Evolutionary conservation across 2,888 invertebrate genomes (phyloP), one percentile per base, ranked within the genome.

Genomic region (Drosophila pegasa): DNA sequence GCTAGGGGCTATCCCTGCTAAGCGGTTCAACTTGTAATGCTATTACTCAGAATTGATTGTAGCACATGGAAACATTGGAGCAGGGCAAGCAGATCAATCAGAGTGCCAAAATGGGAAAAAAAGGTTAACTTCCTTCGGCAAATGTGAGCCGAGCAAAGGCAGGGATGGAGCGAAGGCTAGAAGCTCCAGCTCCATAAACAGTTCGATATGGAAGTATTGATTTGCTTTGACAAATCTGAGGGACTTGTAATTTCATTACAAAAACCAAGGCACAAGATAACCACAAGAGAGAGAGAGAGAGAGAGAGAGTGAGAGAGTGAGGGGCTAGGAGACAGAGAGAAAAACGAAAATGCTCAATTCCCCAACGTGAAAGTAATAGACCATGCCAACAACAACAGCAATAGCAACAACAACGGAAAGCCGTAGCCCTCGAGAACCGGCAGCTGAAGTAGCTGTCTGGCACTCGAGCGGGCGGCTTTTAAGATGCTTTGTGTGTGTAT

Each of bases 171-270:
- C 3, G 9, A 18, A 9, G 7, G 25, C 1, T 14, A 16, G 4
- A 3, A 9, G 33, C 14, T 20, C 33, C 1, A 51, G 57, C 37
- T 31, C 75, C 56, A 48, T 58, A 61, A 45, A 60, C 58, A 75
- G 54, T 47, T 60, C 59, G 56, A 69, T 71, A 65, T 59, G 61
- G 35, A 38, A 33, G 76, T 71, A 85, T 82, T 82, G 82, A 82
- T 82, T 82, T 82, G 86, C 88, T 81, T 75, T 85, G 79, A 85
- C 85, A 82, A 82, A 82, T 82, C 82, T 87, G 82, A 61, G 65
- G 66, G 57, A 63, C 56, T 66, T 63, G 82, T 85, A 87, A 82
- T 87, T 81, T 85, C 70, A 87, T 87, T 87, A 78, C 79, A 80
- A 78, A 78, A 64, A 5, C 58, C 72, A 47, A 62, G 48, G 62